These are phyloP conservation scores for Peromyscus leucopus DNA, from an alignment of 2,113 vertebrate genomes.

Conservation along the genomic window DNA sequence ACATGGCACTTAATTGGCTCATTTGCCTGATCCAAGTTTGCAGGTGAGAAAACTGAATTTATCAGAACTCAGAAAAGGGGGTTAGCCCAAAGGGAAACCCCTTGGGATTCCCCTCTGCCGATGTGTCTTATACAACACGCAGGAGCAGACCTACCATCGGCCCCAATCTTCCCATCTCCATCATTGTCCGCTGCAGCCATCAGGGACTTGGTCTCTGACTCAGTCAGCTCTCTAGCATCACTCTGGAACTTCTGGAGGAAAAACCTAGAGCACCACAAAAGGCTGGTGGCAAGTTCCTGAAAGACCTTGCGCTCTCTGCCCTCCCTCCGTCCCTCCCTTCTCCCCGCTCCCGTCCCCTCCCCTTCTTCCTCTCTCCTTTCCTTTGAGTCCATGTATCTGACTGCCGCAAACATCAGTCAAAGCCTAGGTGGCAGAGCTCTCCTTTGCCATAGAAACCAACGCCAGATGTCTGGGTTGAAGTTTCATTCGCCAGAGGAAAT, in stretches of 20 bases:
- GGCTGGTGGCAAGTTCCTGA: slow-evolving; percentile 13
- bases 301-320: not conserved
- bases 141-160: slow-evolving; percentile 89
- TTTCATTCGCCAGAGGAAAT: not conserved
- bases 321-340: not conserved
- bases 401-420: not conserved
- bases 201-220: slow-evolving; percentile 93
- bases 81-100: not conserved
- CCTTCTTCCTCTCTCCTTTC: not conserved
- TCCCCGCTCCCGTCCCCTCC: no score
- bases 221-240: slow-evolving; percentile 92
- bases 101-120: fast-evolving
- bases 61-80: not conserved
- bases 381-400: not conserved
- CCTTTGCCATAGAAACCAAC: not conserved
- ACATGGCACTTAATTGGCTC: not conserved
- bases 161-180: slow-evolving; percentile 96
- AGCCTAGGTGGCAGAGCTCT: not conserved
- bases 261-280: slow-evolving; percentile 86
- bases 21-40: not conserved
- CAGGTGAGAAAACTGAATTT: not conserved
- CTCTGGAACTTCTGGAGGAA: slow-evolving; percentile 95
- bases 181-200: slow-evolving; percentile 94
- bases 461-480: not conserved
- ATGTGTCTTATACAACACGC: not conserved